Evolutionary conservation across 1,140 invertebrate genomes (phyloP), one percentile per base, ranked within the genome.

Genomic region (Aphidius ervi): DNA sequence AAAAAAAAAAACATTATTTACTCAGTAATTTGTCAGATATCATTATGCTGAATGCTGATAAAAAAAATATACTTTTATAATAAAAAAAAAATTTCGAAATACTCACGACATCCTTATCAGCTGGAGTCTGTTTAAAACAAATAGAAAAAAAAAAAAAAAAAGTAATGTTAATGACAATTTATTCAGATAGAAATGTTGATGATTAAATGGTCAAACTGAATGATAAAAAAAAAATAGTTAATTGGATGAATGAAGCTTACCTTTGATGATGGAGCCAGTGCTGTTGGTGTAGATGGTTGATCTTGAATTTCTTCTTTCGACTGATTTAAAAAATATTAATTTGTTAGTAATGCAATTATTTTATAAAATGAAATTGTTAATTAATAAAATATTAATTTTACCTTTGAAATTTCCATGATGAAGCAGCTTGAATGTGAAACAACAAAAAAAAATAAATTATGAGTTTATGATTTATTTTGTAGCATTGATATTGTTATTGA

Each of bases 291-390:
- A 0, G 72, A 55, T 9, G 68, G 65, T 52, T 73, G 71, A 56
- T 78, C 75, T 61, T 74, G 70, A 56, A 74, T 72, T 47, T 74
- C 68, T 5, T 73, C 70, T 63, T 61, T 74, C 5, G 74, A 73
- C 74, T 78, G 64, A 41, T 49, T 37, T 41, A 55, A 45, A 53
- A 31, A 57, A 52, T 46, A 6, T 40, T 48, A 39, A 43, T 42
- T 58, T 47, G 57, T 65, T 59, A 59, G 58, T 37, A 10, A 58
- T 8, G 52, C 37, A 42, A 41, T 23, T 6, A 7, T 56, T 60
- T 45, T 7, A 5, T 39, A 55, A 48, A 0, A 56, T 56, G 40
- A 49, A 16, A 20, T 48, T 53, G 9, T 55, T 16, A 52, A 49
- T 57, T 56, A 31, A 31, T 60, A 23, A 50, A 50, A 61, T 9